Base-by-base conservation (phyloP, 2,888 invertebrate species). In the Creontiades dilutus region DNA sequence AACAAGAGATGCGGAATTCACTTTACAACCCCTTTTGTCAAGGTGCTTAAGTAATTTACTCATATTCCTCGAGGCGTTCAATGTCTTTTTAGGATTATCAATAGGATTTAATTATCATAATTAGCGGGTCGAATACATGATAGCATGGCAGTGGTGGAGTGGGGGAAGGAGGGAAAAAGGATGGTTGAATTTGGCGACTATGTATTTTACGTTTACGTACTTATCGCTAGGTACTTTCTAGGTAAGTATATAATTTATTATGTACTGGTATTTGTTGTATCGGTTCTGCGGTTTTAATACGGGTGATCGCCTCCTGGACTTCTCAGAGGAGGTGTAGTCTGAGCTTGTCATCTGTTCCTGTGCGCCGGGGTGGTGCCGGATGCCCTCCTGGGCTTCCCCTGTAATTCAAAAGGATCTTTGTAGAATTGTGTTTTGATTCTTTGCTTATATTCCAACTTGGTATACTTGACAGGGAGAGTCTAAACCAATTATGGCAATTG, bases 301-400 rank as follows among this genome's bases (percentile, higher is more conserved):
- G 75, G 48, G 12, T 84, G 84, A 82, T 89, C 89, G 47, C 89
- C 89, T 82, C 89, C 89, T 14, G 89, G 89, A 75, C 89, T 89
- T 19, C 82, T 28, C 23, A 89, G 84, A 28, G 89, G 89, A 84
- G 89, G 89, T 28, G 89, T 84, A 16, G 88, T 88, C 88, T 88
- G 88, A 16, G 80, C 78, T 86, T 90, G 90, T 90, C 90, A 90
- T 90, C 90, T 90, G 78, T 90, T 86, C 86, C 90, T 81, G 78
- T 90, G 90, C 19, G 90, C 85, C 57, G 90, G 90, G 28, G 90
- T 90, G 85, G 90, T 90, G 76, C 90, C 90, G 23, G 90, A 90
- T 81, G 90, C 78, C 90, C 90, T 76, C 86, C 90, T 90, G 82
- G 90, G 90, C 86, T 90, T 90, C 90, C 78, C 86, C 90, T 89